These are phyloP conservation scores for Nemurella pictetii DNA, from an alignment of 2,888 invertebrate genomes.

Conservation along the genomic window DNA sequence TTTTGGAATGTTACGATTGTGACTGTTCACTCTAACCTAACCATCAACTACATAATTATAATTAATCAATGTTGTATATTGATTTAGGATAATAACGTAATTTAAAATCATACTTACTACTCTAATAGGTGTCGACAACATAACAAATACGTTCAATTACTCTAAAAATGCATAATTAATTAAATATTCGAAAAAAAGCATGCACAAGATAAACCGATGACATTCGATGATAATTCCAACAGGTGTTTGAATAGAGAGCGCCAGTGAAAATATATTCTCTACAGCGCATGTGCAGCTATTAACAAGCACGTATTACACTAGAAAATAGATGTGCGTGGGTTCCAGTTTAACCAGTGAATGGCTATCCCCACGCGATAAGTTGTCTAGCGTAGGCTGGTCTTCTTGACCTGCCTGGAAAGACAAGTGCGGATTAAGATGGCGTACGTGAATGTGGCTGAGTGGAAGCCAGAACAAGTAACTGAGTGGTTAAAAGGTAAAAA, in stretches of 20 bases:
- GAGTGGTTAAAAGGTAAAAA: constrained; percentile 84
- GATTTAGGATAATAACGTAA: neutral
- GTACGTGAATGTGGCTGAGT: constrained; percentile 83
- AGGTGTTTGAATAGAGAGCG: neutral
- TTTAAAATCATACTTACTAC: neutral
- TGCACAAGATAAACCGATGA: neutral
- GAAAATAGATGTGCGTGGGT: neutral
- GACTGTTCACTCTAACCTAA: neutral
- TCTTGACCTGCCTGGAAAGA: neutral
- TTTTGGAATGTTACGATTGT: neutral
- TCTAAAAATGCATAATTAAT: neutral
- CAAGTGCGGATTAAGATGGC: constrained; percentile 59
- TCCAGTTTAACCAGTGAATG: neutral
- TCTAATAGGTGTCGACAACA: neutral
- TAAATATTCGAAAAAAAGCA: neutral
- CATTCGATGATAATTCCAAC: neutral
- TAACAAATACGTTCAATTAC: neutral
- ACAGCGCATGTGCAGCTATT: neutral
- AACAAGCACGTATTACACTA: neutral
- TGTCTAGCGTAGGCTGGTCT: neutral
- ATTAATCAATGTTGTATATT: neutral
- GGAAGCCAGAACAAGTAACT: constrained; percentile 87
- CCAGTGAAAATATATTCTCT: neutral
- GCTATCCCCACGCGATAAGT: too few species aligned
- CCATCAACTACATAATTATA: neutral